These are phyloP conservation scores for Etheostoma nigrum DNA, from an alignment of 2,797 vertebrate species.

Conservation along the genomic window DNA sequence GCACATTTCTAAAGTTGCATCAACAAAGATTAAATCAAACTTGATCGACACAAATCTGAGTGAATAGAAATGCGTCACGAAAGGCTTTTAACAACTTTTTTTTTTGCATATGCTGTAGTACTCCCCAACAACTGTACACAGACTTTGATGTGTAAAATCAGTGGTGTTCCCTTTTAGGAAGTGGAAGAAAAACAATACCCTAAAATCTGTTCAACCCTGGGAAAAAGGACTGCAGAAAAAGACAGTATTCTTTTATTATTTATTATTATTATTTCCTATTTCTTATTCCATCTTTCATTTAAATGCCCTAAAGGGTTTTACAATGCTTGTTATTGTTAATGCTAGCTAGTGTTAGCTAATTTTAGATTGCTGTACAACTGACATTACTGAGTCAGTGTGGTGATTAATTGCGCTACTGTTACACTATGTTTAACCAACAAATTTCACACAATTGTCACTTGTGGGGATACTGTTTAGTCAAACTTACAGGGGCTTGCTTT, in stretches of 20 bases:
- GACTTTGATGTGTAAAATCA: neutral
- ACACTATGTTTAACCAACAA: too few relatives aligned
- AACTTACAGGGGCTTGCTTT: neutral
- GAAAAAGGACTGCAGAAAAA: neutral
- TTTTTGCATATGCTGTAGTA: neutral
- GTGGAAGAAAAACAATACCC: neutral
- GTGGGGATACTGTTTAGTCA: too few relatives aligned
- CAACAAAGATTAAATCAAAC: neutral
- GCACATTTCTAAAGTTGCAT: neutral
- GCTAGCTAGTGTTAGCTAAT: too few relatives aligned
- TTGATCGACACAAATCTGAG: neutral
- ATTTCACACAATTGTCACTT: too few relatives aligned
- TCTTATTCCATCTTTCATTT: too few relatives aligned
- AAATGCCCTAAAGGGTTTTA: neutral
- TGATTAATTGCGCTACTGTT: constrained; percentile 4
- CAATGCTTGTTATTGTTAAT: neutral
- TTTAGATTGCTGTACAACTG: neutral
- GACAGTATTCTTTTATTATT: too few relatives aligned
- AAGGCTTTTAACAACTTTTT: neutral
- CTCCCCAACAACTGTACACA: neutral
- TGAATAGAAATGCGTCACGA: neutral
- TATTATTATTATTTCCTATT: too few relatives aligned
- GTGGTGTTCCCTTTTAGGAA: neutral
- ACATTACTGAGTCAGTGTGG: neutral
- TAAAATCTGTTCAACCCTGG: neutral